Base-by-base conservation (phyloP, 2,797 vertebrate genomes). In the Psittacula echo region DNA sequence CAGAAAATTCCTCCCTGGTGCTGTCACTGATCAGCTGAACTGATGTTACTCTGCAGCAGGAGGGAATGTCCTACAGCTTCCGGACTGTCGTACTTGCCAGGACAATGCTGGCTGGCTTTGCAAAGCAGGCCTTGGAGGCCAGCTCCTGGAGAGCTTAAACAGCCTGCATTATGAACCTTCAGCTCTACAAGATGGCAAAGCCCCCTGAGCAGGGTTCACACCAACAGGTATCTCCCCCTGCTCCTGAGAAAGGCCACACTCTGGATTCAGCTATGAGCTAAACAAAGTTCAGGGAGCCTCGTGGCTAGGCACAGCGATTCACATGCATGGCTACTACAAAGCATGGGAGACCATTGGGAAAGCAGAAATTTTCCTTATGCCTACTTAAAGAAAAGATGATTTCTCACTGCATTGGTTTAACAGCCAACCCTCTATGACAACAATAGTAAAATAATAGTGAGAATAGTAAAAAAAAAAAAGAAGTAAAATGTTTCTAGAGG, bases 1-100 rank as follows among this genome's bases (percentile, higher is more conserved):
- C 65, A 88, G 53, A 90, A 87, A 94, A 93, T 96, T 93, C 91
- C 62, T 87, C 61, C 73, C 54, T 50, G 73, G 53, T 94, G 93
- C 87, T 78, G 95, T 93, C 94, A 94, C 66, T 37, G 51, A 34
- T 65, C 82, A 60, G 62, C 70, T 62, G 72, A 75, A 68, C 70
- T 39, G 87, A 88, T 87, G 76, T 23, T 78, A 30, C 66, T 73
- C 41, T 44, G 70, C 71, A 70, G 54, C 60, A 90, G 71, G 67
- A 92, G 71, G 64, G 71, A 80, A 76, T 19, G 30, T 72, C 65
- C 74, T n/a, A 5, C 7, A 1, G 8, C 56, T 85, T 68, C 80
- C 2, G 30, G 47, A 66, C 85, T 1, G 1, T 26, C 9, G 23
- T 30, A 11, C 32, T 26, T 62, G 45, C 14, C 27, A 42, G 51